Base-by-base conservation (phyloP, 2,888 invertebrate species). In the Parnassius smintheus region DNA sequence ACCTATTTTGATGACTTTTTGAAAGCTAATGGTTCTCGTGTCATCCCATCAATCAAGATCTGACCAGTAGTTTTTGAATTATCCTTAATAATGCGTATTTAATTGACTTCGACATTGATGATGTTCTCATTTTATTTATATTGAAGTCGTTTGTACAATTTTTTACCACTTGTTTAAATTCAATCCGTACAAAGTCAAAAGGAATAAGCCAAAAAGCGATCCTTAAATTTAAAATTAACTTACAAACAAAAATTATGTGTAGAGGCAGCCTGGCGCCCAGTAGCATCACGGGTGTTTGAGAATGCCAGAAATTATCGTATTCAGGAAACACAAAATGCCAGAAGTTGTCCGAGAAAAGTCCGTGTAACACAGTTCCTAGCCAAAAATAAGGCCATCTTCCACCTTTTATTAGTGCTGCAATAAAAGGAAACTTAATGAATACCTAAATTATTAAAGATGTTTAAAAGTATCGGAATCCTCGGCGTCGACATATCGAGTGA, bases 281-380 rank as follows among this genome's bases (percentile, higher is more conserved):
- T 64, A 96, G 92, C 67, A 96, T 95, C 41, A 96, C 80, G 0
- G 95, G 94, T 1, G 95, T 93, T 84, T 95, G 96, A 0, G 96
- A 95, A 77, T 96, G 96, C 96, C 96, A 97, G 82, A 96, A 96
- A 79, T 96, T 96, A 83, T 96, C 96, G 65, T 95, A 94, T 66
- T 96, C 95, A 0, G 96, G 95, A 22, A 95, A 74, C 67, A 93
- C 92, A 75, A 96, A 95, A 69, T 94, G 94, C 75, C 96, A 88
- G 70, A 93, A 92, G 83, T 96, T 96, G 42, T 95, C 93, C 0
- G 94, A 92, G 61, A 80, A 83, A 2, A 96, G 70, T 2, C 96
- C 96, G 76, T 96, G 96, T 2, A 96, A 81, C n/a, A 96, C 78
- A 0, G 94, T 94, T 1, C 92, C 94, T 18, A 96, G 72, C 96